Evolutionary conservation across 2,113 vertebrate genomes (phyloP).

Genomic region (Melanotaenia duboulayi): DNA sequence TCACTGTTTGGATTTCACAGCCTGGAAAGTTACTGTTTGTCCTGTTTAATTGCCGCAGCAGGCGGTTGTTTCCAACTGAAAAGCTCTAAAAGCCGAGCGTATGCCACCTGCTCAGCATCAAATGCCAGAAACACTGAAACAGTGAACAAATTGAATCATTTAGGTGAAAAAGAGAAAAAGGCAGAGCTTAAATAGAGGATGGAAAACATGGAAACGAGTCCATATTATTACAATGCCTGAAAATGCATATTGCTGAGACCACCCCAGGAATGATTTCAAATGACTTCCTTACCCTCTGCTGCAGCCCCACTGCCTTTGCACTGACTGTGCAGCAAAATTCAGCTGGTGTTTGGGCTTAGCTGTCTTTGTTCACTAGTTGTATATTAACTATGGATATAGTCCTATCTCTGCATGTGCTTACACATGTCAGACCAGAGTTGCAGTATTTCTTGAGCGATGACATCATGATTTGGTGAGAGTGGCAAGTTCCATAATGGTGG

Average conservation of each 20-base stretch:
- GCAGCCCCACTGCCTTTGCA: too few relatives aligned
- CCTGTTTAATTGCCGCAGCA: slow-evolving; percentile 10
- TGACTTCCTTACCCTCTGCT: background rate
- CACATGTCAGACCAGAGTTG: too few relatives aligned
- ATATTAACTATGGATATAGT: too few relatives aligned
- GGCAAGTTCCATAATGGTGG: too few relatives aligned
- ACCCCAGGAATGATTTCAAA: background rate
- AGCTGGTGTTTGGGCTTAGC: too few relatives aligned
- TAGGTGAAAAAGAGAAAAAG: background rate
- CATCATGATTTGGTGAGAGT: too few relatives aligned
- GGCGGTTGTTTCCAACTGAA: slow-evolving; percentile 18
- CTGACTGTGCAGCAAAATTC: too few relatives aligned
- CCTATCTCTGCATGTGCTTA: too few relatives aligned
- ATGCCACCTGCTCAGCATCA: background rate
- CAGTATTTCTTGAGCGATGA: too few relatives aligned
- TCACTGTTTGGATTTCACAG: slow-evolving; percentile 11
- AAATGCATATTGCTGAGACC: background rate
- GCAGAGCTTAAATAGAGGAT: background rate
- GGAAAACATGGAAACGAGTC: background rate
- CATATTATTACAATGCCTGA: background rate
- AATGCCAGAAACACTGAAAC: background rate
- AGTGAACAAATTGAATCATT: slow-evolving; percentile 17
- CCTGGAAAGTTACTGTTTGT: slow-evolving; percentile 6
- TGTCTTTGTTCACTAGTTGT: background rate
- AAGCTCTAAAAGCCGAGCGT: slow-evolving; percentile 4